Evolutionary conservation across 2,113 vertebrate genomes (phyloP), one percentile per base, ranked within the genome.

Genomic region (Pterocles orientalis): DNA sequence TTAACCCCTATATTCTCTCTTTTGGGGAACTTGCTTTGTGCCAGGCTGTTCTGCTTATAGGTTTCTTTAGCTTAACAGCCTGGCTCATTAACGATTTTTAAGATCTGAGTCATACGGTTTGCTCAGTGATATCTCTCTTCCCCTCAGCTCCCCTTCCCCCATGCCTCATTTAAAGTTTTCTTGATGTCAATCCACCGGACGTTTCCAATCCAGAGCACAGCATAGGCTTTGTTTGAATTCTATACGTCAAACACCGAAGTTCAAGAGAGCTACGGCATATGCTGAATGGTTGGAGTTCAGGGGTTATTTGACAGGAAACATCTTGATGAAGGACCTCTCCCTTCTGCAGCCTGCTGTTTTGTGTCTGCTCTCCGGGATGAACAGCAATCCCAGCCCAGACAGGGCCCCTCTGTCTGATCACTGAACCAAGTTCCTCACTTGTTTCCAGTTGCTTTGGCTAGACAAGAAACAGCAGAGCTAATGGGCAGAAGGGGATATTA

Each of bases 361-460:
- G 3, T 79, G 86, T 83, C 86, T 80, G 83, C 43, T 91, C 28
- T 34, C 6, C 0, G n/a, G 61, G 73, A 80, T 54, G 88, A 90
- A 70, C 31, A 71, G 65, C 91, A 71, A 26, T 6, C 56, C 60
- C 66, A 84, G 81, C 57, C 62, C 88, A 88, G 80, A 88, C 80
- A 94, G 90, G 90, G 92, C 92, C 92, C 66, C 92, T 91, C 96
- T 97, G 91, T 93, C 79, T 2, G 2, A 87, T 58, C 69, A 47
- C 75, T 90, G 90, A 95, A 87, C 80, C 75, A 61, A 53, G 26
- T 69, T 82, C 54, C 29, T 71, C 39, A 9, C 83, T 94, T 66
- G 33, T 94, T 95, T 91, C 90, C 95, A 93, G 70, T 90, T 90
- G 90, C 91, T 94, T 95, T 94, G 96, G 91, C 91, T 88, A 89